Conservation (phyloP, 1,140 invertebrate species). For the Lepidostoma basale region DNA sequence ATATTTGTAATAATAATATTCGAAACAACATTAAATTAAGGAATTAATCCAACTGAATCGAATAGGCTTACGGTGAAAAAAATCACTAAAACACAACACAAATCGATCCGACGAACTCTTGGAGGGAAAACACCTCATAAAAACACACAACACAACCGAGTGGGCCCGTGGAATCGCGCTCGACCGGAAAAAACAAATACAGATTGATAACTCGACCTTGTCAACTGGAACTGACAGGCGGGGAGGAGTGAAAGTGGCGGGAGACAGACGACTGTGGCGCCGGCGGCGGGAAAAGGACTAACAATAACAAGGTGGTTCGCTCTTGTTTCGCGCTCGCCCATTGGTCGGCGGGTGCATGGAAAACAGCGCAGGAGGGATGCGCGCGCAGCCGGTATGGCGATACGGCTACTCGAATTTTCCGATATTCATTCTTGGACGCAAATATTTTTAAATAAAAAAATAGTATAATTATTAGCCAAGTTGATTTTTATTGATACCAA, state of each 20-base stretch:
- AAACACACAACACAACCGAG: not conserved
- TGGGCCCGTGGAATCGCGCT: not conserved
- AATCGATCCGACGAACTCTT: not conserved
- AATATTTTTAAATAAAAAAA: no score
- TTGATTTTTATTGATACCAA: no score
- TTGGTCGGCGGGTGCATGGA: not conserved
- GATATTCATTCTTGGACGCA: no score
- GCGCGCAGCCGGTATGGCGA: slow-evolving; percentile 2
- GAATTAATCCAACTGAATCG: no score
- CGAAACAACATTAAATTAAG: no score
- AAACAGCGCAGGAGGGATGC: not conserved
- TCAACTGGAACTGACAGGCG: not conserved
- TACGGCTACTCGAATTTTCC: not conserved
- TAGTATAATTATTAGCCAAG: no score
- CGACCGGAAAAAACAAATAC: slow-evolving; percentile 16
- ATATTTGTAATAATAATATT: no score
- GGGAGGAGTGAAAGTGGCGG: not conserved
- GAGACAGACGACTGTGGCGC: not conserved
- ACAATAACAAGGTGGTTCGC: no score
- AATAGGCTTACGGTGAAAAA: not conserved
- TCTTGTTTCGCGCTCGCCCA: no score
- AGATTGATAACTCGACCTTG: not conserved
- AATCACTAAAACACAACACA: not conserved
- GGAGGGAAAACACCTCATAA: not conserved
- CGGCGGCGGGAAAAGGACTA: slow-evolving; percentile 12